phyloP scores from a whole-genome alignment of 2,797 vertebrate genomes.

The Sebastes wilsoni region DNA sequence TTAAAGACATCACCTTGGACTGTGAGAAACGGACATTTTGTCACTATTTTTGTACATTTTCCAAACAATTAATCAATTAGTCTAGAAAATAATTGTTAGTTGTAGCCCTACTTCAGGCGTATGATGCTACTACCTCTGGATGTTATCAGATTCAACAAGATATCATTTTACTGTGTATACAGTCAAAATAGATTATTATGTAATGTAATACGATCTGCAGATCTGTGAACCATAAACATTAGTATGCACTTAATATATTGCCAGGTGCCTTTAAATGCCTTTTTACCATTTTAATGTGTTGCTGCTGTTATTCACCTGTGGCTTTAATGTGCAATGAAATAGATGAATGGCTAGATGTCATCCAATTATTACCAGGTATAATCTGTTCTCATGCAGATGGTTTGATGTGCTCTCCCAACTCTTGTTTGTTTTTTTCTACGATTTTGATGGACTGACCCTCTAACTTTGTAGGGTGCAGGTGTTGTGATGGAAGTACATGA shows the following conservation, averaged over 20 bases:
- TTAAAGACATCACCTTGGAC: too few species aligned
- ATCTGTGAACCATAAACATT: slow-evolving; percentile 22
- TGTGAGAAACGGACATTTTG: too few species aligned
- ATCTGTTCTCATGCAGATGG: not conserved
- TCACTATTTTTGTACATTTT: too few species aligned
- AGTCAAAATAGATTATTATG: slow-evolving; percentile 27
- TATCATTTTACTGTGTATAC: not conserved
- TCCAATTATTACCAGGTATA: not conserved
- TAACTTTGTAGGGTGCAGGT: not conserved
- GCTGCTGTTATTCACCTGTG: not conserved
- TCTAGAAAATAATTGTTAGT: too few species aligned
- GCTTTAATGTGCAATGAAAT: not conserved
- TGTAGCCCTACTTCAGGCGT: not conserved
- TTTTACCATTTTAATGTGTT: not conserved
- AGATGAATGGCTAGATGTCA: too few species aligned
- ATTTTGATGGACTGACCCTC: not conserved
- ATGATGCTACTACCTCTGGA: not conserved
- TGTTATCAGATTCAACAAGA: slow-evolving; percentile 36
- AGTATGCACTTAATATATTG: not conserved
- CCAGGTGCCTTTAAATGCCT: not conserved
- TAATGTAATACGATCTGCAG: not conserved
- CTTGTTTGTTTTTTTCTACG: not conserved
- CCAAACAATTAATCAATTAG: too few species aligned
- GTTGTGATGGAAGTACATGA: not conserved
- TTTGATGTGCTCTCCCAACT: not conserved